These are phyloP conservation scores for Sphyrna mokarran DNA, from an alignment of 2,113 vertebrate genomes.

Conservation along the genomic window DNA sequence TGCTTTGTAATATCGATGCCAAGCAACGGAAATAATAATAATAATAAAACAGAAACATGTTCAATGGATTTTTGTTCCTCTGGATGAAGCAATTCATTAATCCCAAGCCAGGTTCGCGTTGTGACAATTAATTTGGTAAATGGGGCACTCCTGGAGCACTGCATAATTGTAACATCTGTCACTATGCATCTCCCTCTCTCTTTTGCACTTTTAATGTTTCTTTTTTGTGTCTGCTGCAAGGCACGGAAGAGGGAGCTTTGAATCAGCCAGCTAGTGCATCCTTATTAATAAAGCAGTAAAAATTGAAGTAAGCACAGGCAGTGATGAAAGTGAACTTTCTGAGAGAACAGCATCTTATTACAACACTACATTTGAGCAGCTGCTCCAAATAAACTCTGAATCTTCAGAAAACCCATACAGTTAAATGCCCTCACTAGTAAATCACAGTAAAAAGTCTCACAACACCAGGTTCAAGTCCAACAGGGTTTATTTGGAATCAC, in stretches of 20 bases:
- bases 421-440: neutral
- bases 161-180: constrained; percentile 27
- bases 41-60: neutral
- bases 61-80: neutral
- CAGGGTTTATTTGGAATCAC: too few species aligned
- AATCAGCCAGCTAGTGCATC: neutral
- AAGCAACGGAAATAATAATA: neutral
- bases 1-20: neutral
- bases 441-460: too few species aligned
- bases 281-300: neutral
- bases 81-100: constrained; percentile 28
- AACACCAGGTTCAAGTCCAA: too few species aligned
- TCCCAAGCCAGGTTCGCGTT: neutral
- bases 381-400: too few species aligned
- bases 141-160: neutral
- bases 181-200: neutral
- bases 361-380: neutral
- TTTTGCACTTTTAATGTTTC: neutral
- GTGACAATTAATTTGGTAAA: constrained; percentile 17
- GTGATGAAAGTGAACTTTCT: neutral
- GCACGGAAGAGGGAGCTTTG: neutral
- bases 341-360: neutral
- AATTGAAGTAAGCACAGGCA: neutral
- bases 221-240: neutral
- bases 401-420: neutral